Evolutionary conservation across 2,113 vertebrate genomes (phyloP).

Genomic region (Gymnarchus niloticus): DNA sequence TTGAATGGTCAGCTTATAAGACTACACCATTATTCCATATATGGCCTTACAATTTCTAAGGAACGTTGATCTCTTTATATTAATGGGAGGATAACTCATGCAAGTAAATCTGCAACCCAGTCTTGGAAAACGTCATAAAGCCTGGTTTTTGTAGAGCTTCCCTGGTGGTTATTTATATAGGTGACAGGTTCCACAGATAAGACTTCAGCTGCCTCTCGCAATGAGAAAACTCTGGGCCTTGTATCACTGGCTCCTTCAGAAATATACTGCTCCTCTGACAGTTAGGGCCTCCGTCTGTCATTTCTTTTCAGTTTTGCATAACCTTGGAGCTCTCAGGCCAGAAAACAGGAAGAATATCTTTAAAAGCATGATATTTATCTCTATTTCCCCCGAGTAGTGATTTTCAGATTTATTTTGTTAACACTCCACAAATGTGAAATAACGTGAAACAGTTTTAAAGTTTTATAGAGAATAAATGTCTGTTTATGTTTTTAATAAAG

Average conservation of each 20-base stretch:
- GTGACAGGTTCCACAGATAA: constrained; percentile 11
- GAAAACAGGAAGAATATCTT: background rate
- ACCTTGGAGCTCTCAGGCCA: constrained; percentile 6
- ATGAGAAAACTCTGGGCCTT: background rate
- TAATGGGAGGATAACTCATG: background rate
- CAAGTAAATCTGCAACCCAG: background rate
- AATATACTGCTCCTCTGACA: background rate
- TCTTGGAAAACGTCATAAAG: background rate
- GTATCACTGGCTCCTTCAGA: background rate
- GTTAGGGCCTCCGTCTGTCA: background rate
- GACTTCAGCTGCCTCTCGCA: constrained; percentile 4
- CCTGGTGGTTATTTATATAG: constrained; percentile 24
- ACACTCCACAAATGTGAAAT: background rate
- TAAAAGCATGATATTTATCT: background rate
- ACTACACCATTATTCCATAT: background rate
- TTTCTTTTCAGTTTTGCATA: constrained; percentile 3
- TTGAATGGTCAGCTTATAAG: background rate
- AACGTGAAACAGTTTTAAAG: background rate
- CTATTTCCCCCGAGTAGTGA: background rate
- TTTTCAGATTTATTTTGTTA: background rate
- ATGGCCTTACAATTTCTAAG: background rate
- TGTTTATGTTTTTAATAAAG: too few species aligned
- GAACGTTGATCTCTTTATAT: background rate
- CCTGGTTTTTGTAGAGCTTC: background rate
- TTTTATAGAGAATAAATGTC: too few species aligned